Evolutionary conservation across 1,140 invertebrate genomes (phyloP), one percentile per base, ranked within the genome.

Genomic region (Phymastichus coffea): DNA sequence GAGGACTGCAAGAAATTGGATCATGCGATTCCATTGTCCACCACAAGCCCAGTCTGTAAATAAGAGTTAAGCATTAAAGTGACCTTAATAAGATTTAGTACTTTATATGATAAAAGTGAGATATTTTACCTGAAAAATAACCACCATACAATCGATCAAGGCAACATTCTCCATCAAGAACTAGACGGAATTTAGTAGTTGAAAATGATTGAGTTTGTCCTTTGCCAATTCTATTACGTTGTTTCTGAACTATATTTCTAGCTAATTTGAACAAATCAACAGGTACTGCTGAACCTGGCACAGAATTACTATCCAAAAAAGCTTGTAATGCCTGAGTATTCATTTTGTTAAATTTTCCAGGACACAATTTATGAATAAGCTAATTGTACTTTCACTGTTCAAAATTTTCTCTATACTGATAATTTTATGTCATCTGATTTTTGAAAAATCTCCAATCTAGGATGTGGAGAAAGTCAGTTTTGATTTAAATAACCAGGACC

Each of bases 1-100:
- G 14, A 93, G 79, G 61, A 87, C 82, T 23, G 85, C 85, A 15
- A 95, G 80, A 76, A 94, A 95, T 69, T 93, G 88, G 37, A 92
- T 85, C 88, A 94, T 94, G 49, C 92, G 86, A 71, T 94, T 93
- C 93, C 93, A 96, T 77, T 95, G 92, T 41, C 94, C 94, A 47
- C 94, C 94, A 79, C 93, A 95, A 48, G 92, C 91, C 93, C 93
- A 96, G 83, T 96, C 94, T 87, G 66, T 30, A 65, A 56, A 63
- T 55, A n/a, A 10, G 17, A 49, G 44, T 46, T 37, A 46, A 35
- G 26, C 15, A 15, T 35, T 19, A 33, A 22, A 48, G 2, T 40
- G 19, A 3, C 9, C 19, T 30, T 12, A 30, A 59, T 49, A 55
- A 43, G 49, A 35, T 33, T 17, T 57, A 15, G 26, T 38, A n/a